Evolutionary conservation across 2,888 invertebrate species (phyloP).

Genomic region (Campaea margaritaria): DNA sequence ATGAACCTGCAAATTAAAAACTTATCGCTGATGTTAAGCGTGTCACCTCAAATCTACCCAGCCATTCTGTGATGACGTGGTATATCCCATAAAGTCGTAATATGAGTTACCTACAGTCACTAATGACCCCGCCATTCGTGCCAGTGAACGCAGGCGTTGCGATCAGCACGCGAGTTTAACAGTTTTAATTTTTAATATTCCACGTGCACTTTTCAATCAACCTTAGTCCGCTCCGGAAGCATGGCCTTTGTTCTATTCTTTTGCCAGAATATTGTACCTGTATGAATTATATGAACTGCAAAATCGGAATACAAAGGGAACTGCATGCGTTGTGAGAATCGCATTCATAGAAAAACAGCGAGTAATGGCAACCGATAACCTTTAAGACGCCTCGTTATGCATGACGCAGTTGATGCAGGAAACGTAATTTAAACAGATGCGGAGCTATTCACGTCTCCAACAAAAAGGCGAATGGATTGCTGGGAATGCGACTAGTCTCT

Average conservation of each 20-base stretch:
- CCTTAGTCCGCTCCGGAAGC: slow-evolving; percentile 37
- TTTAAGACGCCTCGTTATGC: slow-evolving; percentile 25
- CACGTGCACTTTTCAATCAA: slow-evolving; percentile 50
- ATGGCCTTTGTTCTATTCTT: slow-evolving; percentile 43
- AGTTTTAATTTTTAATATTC: slow-evolving; percentile 58
- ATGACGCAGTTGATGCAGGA: slow-evolving; percentile 35
- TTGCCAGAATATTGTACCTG: slow-evolving; percentile 24
- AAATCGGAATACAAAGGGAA: not conserved
- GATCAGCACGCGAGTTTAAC: slow-evolving; percentile 49
- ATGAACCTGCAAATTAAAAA: too few species aligned
- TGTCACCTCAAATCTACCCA: not conserved
- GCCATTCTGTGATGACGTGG: slow-evolving; percentile 13
- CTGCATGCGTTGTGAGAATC: not conserved
- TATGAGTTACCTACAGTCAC: too few species aligned
- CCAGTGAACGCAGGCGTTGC: slow-evolving; percentile 43
- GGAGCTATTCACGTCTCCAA: slow-evolving; percentile 30
- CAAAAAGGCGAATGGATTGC: slow-evolving; percentile 45
- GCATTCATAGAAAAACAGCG: slow-evolving; percentile 23
- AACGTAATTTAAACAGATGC: slow-evolving; percentile 41
- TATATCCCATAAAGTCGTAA: slow-evolving; percentile 16
- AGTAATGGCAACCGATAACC: slow-evolving; percentile 33
- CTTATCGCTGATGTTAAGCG: slow-evolving; percentile 1
- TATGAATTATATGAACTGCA: too few species aligned
- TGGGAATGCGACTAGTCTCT: slow-evolving; percentile 46
- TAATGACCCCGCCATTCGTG: slow-evolving; percentile 44